A percentile compares a stretch with the other conserved stretches of the same genome.
Conservation (phyloP, 2,888 invertebrate genomes). For the Napeogenes inachia region DNA sequence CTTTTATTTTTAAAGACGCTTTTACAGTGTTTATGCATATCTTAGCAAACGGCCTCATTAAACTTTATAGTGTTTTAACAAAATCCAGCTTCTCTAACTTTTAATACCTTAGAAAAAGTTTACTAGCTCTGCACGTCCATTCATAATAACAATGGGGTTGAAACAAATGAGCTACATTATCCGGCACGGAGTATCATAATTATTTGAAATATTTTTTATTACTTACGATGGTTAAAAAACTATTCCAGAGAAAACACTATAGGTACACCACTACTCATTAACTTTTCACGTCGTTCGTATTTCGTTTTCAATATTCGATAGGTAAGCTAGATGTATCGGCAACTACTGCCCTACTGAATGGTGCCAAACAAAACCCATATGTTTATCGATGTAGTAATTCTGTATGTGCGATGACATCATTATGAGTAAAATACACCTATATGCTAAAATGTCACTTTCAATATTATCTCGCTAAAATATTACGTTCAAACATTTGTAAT, state of each 20-base stretch:
- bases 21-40: background rate
- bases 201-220: no score
- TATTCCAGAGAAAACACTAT: background rate
- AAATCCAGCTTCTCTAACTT: background rate
- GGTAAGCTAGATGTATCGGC: constrained; percentile 45
- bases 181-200: no score
- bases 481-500: no score
- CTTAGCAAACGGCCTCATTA: background rate
- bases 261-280: constrained; percentile 4
- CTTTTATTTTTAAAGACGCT: no score
- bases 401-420: constrained; percentile 56
- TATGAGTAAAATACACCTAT: constrained; percentile 41
- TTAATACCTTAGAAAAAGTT: no score
- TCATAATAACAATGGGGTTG: no score
- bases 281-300: constrained; percentile 17
- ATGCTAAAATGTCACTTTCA: constrained; percentile 20
- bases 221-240: background rate
- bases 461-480: constrained; percentile 10
- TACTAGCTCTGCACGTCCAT: no score
- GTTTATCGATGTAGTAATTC: constrained; percentile 62
- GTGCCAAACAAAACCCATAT: constrained; percentile 58
- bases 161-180: no score
- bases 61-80: background rate
- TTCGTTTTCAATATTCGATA: constrained; percentile 37
- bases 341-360: constrained; percentile 53